These are phyloP conservation scores for Axis porcinus DNA, from an alignment of 2,113 vertebrate species.

Conservation along the genomic window DNA sequence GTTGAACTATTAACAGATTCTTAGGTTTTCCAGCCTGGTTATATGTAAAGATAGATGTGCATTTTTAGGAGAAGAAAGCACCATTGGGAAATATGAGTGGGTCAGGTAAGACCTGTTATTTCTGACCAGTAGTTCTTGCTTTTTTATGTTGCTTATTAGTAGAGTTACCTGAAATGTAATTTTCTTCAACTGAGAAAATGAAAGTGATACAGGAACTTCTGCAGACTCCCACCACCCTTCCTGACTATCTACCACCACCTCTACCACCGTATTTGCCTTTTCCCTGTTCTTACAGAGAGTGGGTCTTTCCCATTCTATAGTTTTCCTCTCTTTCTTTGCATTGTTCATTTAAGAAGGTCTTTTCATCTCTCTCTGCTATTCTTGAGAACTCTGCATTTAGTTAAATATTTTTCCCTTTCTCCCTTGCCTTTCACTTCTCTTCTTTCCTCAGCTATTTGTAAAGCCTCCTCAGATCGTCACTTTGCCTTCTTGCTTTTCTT, in stretches of 20 bases:
- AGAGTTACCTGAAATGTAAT: neutral
- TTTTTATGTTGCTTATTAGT: neutral
- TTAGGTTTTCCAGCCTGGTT: neutral
- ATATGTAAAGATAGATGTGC: neutral
- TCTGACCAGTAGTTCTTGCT: neutral
- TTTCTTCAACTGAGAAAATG: slow-evolving; percentile 2
- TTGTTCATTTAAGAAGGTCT: neutral
- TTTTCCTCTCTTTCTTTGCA: neutral
- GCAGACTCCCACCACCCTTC: too few relatives aligned
- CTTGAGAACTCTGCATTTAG: neutral
- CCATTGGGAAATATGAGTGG: neutral
- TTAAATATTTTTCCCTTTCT: neutral
- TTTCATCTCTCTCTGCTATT: neutral
- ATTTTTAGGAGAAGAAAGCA: neutral
- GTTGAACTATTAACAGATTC: neutral
- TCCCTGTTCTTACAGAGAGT: neutral
- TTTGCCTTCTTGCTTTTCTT: neutral
- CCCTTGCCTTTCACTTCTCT: neutral
- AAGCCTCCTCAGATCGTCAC: neutral
- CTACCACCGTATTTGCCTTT: neutral
- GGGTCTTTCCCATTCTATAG: neutral
- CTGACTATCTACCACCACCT: neutral
- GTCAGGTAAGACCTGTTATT: neutral
- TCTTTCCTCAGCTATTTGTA: neutral
- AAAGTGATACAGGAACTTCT: neutral